Evolutionary conservation across 1,140 invertebrate genomes (phyloP).

Genomic region (Nephila pilipes): DNA sequence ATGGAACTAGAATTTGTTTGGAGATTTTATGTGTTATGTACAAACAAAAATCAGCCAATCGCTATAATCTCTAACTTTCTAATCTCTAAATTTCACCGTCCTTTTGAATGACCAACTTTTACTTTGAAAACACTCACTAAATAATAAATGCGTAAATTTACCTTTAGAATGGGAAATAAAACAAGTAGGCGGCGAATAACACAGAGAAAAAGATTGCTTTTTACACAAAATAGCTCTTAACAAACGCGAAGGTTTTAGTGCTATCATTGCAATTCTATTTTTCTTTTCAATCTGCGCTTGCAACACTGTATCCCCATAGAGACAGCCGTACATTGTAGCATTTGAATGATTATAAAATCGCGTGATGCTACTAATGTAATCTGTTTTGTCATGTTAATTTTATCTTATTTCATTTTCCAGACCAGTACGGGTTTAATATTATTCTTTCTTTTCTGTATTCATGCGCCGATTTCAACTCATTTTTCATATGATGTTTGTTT

Average conservation of each 20-base stretch:
- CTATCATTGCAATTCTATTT: neutral
- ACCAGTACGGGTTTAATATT: neutral
- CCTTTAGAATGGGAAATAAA: neutral
- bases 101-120: no score
- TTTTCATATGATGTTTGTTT: no score
- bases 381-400: neutral
- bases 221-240: neutral
- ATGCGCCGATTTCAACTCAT: no score
- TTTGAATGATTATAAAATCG: neutral
- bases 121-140: no score
- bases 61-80: no score
- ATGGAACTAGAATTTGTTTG: no score
- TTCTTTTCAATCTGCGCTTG: neutral
- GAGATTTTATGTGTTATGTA: no score
- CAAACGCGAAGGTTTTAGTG: neutral
- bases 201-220: neutral
- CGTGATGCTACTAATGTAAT: neutral
- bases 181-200: neutral
- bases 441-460: no score
- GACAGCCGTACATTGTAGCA: neutral
- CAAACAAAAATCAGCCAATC: no score
- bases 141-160: no score
- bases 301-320: neutral
- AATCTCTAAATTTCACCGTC: no score
- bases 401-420: neutral